Evolutionary conservation across 1,140 invertebrate species (phyloP), one percentile per base, ranked within the genome.

Genomic region (Drosophila bocqueti): DNA sequence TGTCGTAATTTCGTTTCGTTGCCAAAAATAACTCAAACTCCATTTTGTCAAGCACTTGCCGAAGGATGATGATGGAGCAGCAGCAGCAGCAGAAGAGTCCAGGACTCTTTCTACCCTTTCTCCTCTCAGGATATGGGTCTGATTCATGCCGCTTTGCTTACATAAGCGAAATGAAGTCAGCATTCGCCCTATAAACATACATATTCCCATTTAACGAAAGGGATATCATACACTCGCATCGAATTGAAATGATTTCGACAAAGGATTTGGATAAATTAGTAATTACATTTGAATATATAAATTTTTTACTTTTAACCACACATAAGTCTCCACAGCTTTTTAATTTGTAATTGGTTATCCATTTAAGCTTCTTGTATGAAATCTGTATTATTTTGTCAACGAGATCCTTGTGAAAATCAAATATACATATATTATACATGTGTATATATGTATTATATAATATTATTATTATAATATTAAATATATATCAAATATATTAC

Each of bases 1-100:
- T 83, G 87, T 83, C 89, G 89, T 91, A 84, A 91, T 91, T 91
- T 87, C 72, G 67, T 91, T 91, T 91, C 72, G 81, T 91, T 91
- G 83, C 81, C 80, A 79, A 87, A 83, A 72, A 81, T 75, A 91
- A 87, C 87, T 62, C 89, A 91, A 84, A 87, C 89, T 91, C 76
- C 89, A 91, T 87, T 90, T 89, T 89, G 69, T 71, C 10, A n/a
- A 38, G 29, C 45, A 47, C 40, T 65, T 52, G 49, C 38, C 68
- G 61, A 45, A 46, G 55, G 49, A 54, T 64, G n/a, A 42, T 21
- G 45, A 43, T 69, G 58, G 43, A 34, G 66, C 18, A n/a, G 45
- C 11, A 34, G 8, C 10, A n/a, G 40, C 10, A 71, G 47, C 10
- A 54, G 26, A 36, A 42, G 16, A 47, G 40, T 13, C 59, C 42